Percentiles rank a stretch among this genome's conserved stretches.
Conservation (phyloP, 2,888 invertebrate species). For the Lithophane socia region DNA sequence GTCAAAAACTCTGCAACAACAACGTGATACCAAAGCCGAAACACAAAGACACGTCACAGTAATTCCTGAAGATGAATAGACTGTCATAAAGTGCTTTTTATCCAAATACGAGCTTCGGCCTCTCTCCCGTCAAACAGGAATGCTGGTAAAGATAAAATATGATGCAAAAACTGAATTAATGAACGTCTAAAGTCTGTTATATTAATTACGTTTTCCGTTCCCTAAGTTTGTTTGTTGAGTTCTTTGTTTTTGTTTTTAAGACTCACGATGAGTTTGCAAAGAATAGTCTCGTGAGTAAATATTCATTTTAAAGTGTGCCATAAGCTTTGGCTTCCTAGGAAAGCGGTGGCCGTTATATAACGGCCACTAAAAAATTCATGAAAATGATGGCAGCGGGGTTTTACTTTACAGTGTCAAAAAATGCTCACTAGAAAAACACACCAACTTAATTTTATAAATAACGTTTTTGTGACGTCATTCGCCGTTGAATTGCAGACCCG, state of each 20-base stretch:
- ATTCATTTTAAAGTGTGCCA: constrained; percentile 14
- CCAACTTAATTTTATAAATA: too few relatives aligned
- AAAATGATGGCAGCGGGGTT: too few relatives aligned
- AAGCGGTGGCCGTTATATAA: too few relatives aligned
- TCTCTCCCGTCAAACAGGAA: constrained; percentile 59
- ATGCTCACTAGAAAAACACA: too few relatives aligned
- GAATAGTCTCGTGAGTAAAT: constrained; percentile 39
- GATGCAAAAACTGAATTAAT: constrained; percentile 69
- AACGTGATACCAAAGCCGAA: constrained; percentile 35
- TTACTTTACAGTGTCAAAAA: too few relatives aligned
- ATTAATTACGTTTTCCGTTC: constrained; percentile 64
- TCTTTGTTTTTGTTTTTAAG: constrained; percentile 55
- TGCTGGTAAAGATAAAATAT: constrained; percentile 65
- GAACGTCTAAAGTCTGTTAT: constrained; percentile 62
- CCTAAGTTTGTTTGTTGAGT: constrained; percentile 60
- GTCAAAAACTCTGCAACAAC: constrained; percentile 33
- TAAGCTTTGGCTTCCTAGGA: neutral
- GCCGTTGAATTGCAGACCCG: too few relatives aligned
- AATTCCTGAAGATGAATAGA: constrained; percentile 61
- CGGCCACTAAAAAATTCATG: too few relatives aligned
- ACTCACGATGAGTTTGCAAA: constrained; percentile 31
- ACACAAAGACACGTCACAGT: constrained; percentile 57
- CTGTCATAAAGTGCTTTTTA: constrained; percentile 56
- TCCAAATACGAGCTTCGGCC: constrained; percentile 40
- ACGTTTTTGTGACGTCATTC: too few relatives aligned